Evolutionary conservation across 2,888 invertebrate species (phyloP).

Genomic region (Calliphora vomitoria): DNA sequence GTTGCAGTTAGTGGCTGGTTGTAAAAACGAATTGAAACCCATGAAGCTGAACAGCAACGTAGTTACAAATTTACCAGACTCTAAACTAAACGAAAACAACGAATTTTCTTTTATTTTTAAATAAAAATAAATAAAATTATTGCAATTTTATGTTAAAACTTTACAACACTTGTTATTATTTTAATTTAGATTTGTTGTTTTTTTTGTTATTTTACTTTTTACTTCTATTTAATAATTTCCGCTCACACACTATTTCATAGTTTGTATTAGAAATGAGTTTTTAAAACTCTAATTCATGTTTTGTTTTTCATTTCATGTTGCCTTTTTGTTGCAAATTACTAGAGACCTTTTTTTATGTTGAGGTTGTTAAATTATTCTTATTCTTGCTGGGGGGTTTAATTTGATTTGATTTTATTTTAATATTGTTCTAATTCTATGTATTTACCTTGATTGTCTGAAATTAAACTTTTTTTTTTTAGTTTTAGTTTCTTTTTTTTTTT

Average conservation of each 20-base stretch:
- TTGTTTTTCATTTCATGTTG: background rate
- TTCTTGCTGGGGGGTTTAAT: slow-evolving; percentile 23
- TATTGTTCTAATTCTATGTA: slow-evolving; percentile 32
- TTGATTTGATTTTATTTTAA: slow-evolving; percentile 16
- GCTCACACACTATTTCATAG: slow-evolving; percentile 38
- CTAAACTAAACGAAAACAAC: slow-evolving; percentile 34
- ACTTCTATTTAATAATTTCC: slow-evolving; percentile 59
- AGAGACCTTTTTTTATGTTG: background rate
- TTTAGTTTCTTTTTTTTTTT: background rate
- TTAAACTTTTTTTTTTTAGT: slow-evolving; percentile 5
- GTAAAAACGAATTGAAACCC: slow-evolving; percentile 47
- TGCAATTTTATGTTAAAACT: slow-evolving; percentile 70
- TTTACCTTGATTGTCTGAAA: slow-evolving; percentile 36
- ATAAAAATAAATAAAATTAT: slow-evolving; percentile 68
- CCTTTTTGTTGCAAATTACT: slow-evolving; percentile 17
- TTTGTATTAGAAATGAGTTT: slow-evolving; percentile 11
- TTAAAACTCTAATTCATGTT: slow-evolving; percentile 4
- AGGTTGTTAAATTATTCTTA: slow-evolving; percentile 4
- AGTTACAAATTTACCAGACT: slow-evolving; percentile 30
- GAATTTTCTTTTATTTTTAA: slow-evolving; percentile 50
- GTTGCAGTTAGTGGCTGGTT: slow-evolving; percentile 29
- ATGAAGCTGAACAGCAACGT: slow-evolving; percentile 55
- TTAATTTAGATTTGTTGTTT: slow-evolving; percentile 40
- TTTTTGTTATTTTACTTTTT: background rate
- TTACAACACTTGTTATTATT: slow-evolving; percentile 65